A percentile compares a stretch with the other conserved stretches of the same genome.
Evolutionary conservation across 2,113 vertebrate genomes (phyloP).

Genomic region (Stomatorhinus ivindoensis): DNA sequence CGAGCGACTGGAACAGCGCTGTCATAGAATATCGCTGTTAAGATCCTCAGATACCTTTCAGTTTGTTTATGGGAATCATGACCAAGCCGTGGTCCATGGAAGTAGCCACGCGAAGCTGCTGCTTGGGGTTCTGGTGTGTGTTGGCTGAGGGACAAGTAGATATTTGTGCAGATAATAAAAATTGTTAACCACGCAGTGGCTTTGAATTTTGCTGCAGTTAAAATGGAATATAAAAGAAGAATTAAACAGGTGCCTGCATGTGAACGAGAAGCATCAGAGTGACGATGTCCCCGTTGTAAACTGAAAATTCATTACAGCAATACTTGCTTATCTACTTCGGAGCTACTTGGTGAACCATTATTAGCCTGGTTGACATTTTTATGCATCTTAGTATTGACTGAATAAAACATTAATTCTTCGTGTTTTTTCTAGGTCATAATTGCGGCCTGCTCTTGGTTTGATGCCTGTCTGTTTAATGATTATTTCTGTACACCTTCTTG

Average conservation of each 20-base stretch:
- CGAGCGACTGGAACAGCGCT: neutral
- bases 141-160: neutral
- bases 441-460: neutral
- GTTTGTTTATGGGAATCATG: neutral
- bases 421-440: neutral
- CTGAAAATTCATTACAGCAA: neutral
- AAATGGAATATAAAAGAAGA: slow-evolving; percentile 15
- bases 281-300: neutral
- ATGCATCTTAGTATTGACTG: neutral
- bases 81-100: neutral
- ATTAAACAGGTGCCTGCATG: neutral
- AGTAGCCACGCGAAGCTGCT: neutral
- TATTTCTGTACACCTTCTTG: neutral
- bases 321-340: neutral
- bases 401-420: neutral
- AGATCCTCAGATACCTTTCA: neutral
- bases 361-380: neutral
- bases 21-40: neutral
- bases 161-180: neutral
- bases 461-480: neutral
- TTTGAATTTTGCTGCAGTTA: slow-evolving; percentile 41
- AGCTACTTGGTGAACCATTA: neutral
- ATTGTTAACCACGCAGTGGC: slow-evolving; percentile 12
- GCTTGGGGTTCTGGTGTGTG: neutral
- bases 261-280: neutral